Conservation (phyloP, 2,797 vertebrate species). For the Phyllotis vaccarum region DNA sequence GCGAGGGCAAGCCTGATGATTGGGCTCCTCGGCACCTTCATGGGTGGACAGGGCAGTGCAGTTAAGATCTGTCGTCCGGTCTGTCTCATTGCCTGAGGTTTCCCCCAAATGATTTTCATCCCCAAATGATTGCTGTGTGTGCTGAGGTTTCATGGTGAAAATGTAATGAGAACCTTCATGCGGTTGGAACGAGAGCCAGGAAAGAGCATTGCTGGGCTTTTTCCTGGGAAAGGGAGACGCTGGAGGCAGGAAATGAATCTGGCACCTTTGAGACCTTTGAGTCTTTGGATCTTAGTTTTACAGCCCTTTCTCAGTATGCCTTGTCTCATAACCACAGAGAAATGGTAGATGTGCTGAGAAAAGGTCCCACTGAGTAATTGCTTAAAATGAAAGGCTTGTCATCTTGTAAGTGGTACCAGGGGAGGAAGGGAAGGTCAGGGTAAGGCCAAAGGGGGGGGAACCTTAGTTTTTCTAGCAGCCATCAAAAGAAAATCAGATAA, state of each 20-base stretch:
- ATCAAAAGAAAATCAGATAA: slow-evolving; percentile 44
- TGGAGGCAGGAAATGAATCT: slow-evolving; percentile 35
- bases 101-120: slow-evolving; percentile 61
- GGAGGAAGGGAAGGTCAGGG: slow-evolving; percentile 32
- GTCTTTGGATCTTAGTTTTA: slow-evolving; percentile 28
- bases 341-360: not conserved
- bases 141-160: slow-evolving; percentile 74
- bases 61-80: not conserved
- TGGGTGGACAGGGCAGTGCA: rapidly evolving
- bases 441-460: slow-evolving; percentile 10
- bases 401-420: not conserved
- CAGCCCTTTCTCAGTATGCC: not conserved
- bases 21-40: rapidly evolving
- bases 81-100: slow-evolving; percentile 34
- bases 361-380: slow-evolving; percentile 26
- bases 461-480: slow-evolving; percentile 13
- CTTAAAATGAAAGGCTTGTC: slow-evolving; percentile 64
- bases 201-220: slow-evolving; percentile 51
- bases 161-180: slow-evolving; percentile 76
- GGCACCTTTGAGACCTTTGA: slow-evolving; percentile 44
- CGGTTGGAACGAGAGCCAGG: slow-evolving; percentile 61
- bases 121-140: slow-evolving; percentile 75
- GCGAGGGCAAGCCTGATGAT: rapidly evolving
- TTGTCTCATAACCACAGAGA: slow-evolving; percentile 20
- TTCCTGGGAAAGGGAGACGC: slow-evolving; percentile 50